Base-by-base conservation (phyloP, 2,888 invertebrate genomes). In the Ganaspis brasiliensis region DNA sequence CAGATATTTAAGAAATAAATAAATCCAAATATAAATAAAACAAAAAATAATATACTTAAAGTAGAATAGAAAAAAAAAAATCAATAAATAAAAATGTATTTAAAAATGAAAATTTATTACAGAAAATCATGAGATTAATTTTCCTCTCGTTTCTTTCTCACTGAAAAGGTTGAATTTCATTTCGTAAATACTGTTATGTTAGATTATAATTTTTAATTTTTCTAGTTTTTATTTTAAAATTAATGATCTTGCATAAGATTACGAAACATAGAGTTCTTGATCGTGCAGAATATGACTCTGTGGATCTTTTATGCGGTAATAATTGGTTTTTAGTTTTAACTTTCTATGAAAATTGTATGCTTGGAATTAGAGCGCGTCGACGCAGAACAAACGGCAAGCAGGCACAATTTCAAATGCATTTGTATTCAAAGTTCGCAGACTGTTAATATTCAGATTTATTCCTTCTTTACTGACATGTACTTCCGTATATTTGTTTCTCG, bases 261-360 rank as follows among this genome's bases (percentile, higher is more conserved):
- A 52, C 4, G 31, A 35, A 26, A 16, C 16, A 57, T 19, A 24
- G 40, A 12, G 12, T 40, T 59, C 9, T 9, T 31, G 56, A 24
- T 56, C 24, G 56, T 56, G 26, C 14, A 12, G 26, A 56, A 24
- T 24, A 56, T 31, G 6, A 56, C 56, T 56, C 1, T 2, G 56
- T 56, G 56, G 26, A 56, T 56, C 56, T 56, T 21, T 56, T 56
- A 56, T 26, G 14, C 24, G 24, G 56, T 56, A 63, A 37, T 40
- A 63, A 63, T 63, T 19, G 37, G 14, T 40, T 63, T 40, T 37
- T 63, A 37, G 21, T 63, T 40, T 14, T 12, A 19, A 63, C 37
- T 63, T 63, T 63, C 63, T 63, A 63, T 63, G 61, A 63, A 59
- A 59, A 59, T n/a, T 35, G 59, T 59, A 31, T 2, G 59, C 4